phyloP scores from a whole-genome alignment of 2,113 vertebrate genomes.

The Ovis canadensis region DNA sequence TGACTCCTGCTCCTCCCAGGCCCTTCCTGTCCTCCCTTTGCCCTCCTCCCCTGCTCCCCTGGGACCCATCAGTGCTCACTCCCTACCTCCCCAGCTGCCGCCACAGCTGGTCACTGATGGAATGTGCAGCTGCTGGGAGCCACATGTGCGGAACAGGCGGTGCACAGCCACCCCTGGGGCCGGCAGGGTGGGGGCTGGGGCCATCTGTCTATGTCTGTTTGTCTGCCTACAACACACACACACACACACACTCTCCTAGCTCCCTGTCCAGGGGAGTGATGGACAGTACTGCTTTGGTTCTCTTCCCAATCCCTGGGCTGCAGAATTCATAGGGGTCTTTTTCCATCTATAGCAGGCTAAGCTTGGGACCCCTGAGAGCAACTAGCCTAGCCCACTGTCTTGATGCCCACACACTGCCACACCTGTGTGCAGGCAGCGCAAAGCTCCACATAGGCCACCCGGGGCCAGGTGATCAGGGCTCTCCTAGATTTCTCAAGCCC shows the following conservation, averaged over 20 bases:
- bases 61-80: slow-evolving; percentile 48
- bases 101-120: slow-evolving; percentile 68
- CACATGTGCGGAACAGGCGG: slow-evolving; percentile 63
- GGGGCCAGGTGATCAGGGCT: neutral
- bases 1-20: slow-evolving; percentile 46
- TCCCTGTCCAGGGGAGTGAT: neutral
- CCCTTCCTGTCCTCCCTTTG: slow-evolving; percentile 52
- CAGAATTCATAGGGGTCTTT: neutral
- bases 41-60: slow-evolving; percentile 35
- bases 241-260: neutral
- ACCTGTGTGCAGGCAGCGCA: neutral
- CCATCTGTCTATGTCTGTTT: slow-evolving; percentile 67
- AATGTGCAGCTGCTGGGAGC: slow-evolving; percentile 68
- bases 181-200: neutral
- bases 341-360: neutral
- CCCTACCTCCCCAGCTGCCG: slow-evolving; percentile 63
- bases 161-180: slow-evolving; percentile 29
- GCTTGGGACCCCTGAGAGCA: neutral
- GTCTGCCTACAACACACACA: neutral
- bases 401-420: neutral
- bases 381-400: neutral
- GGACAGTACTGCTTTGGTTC: neutral
- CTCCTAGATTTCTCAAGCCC: slow-evolving; percentile 50
- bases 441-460: neutral
- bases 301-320: neutral